These are phyloP conservation scores for Cerceris rybyensis DNA, from an alignment of 2,888 invertebrate genomes.

Conservation along the genomic window DNA sequence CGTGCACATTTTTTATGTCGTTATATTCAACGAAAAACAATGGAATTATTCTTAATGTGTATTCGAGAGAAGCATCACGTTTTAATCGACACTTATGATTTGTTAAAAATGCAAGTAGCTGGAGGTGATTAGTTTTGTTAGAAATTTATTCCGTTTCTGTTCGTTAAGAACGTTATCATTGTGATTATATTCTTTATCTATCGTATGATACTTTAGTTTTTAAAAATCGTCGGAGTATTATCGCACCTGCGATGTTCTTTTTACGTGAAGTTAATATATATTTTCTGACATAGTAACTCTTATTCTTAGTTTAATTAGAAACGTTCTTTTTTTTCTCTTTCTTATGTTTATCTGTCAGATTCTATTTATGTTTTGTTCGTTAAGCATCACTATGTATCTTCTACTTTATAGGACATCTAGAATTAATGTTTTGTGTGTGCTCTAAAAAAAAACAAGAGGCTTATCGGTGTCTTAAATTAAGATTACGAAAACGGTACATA, in stretches of 20 bases:
- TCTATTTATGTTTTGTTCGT: slow-evolving; percentile 15
- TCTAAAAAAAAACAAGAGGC: slow-evolving; percentile 31
- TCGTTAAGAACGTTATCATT: neutral
- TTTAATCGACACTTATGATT: no score
- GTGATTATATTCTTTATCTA: slow-evolving; percentile 13
- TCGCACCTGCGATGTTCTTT: neutral
- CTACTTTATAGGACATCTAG: neutral
- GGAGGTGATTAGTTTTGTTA: neutral
- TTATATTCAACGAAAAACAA: no score
- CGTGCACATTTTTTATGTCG: slow-evolving; percentile 12
- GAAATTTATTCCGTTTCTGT: slow-evolving; percentile 5
- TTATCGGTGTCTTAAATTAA: slow-evolving; percentile 31
- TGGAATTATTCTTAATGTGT: neutral
- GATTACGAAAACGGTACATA: slow-evolving; percentile 33
- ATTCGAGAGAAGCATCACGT: no score
- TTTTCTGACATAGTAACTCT: slow-evolving; percentile 17
- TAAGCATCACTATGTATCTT: slow-evolving; percentile 3
- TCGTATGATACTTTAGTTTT: neutral
- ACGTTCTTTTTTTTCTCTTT: neutral
- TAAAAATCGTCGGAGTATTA: slow-evolving; percentile 29
- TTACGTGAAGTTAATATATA: slow-evolving; percentile 19
- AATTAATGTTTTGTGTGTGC: slow-evolving; percentile 27
- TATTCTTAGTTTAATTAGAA: neutral
- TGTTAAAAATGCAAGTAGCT: no score
- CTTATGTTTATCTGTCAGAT: neutral